Base-by-base conservation (phyloP, 1,140 invertebrate species). In the Cecropterus lyciades region DNA sequence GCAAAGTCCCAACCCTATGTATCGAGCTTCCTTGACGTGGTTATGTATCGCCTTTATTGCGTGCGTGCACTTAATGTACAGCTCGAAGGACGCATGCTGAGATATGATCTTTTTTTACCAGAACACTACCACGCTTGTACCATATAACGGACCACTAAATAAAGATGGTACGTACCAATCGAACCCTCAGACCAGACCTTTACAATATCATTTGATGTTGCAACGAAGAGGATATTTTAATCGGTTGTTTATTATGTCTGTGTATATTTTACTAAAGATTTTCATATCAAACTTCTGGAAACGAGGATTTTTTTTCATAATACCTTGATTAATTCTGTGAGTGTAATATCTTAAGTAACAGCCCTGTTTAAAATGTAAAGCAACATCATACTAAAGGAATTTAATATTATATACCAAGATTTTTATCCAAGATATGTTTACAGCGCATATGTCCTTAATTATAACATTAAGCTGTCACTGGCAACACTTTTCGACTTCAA, bases 41-140 rank as follows among this genome's bases (percentile, higher is more conserved):
- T 77, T 80, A 80, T 84, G 73, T 79, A 79, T 70, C 70, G 66
- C 72, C 69, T 79, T 74, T 75, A 77, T 84, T 79, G 81, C 80
- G 84, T 86, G 82, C 84, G 77, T 86, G 83, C 70, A 70, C 77
- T 72, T 75, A 83, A 86, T 80, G 71, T 83, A 84, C 80, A 85
- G 70, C 67, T 73, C 75, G 72, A 60, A 65, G 77, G 76, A 76
- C 79, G 73, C 82, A 84, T 65, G 85, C 83, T 77, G 82, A 33
- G 76, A 68, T 75, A 24, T 55, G 66, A 69, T 66, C 67, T 75
- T 75, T 75, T 78, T 70, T 75, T 51, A 51, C 49, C 45, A 40
- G 59, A 62, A 62, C 46, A 51, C 42, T 51, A 62, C 59, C 45
- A 49, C 59, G 46, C 59, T 62, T 62, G 59, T 60, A 48, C 71